Percentiles rank a stretch among this genome's conserved stretches.
Evolutionary conservation across 2,113 vertebrate genomes (phyloP).

Genomic region (Nothobranchius kuhntae): DNA sequence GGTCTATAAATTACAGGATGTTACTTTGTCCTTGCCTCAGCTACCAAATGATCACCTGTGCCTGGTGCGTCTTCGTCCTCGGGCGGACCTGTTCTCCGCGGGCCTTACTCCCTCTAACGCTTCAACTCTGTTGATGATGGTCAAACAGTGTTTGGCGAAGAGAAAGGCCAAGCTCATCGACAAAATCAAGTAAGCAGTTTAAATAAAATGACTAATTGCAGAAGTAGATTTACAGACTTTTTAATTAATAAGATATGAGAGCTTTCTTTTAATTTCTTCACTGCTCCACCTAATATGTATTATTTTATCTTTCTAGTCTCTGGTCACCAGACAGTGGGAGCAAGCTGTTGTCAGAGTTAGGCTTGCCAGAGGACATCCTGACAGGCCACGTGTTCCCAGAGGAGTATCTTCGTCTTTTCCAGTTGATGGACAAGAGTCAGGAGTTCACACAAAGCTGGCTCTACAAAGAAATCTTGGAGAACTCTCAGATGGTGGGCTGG

Average conservation of each 20-base stretch:
- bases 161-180: slow-evolving; percentile 80
- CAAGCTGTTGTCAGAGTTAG: slow-evolving; percentile 74
- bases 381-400: slow-evolving; percentile 80
- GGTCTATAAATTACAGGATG: background rate
- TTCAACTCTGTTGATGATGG: slow-evolving; percentile 83
- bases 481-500: slow-evolving; percentile 56
- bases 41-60: slow-evolving; percentile 83
- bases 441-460: slow-evolving; percentile 84
- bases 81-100: slow-evolving; percentile 82
- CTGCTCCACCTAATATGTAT: slow-evolving; percentile 11
- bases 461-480: slow-evolving; percentile 80
- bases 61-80: slow-evolving; percentile 87
- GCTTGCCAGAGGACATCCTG: slow-evolving; percentile 67
- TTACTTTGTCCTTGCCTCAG: slow-evolving; percentile 7
- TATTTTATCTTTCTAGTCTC: slow-evolving; percentile 70
- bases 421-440: slow-evolving; percentile 82
- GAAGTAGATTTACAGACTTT: too few species aligned
- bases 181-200: slow-evolving; percentile 84
- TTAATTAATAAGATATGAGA: background rate
- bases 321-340: slow-evolving; percentile 80
- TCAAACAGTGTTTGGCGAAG: slow-evolving; percentile 90
- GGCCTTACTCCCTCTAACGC: slow-evolving; percentile 82
- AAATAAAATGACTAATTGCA: too few species aligned
- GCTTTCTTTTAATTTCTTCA: background rate
- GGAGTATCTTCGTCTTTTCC: slow-evolving; percentile 86